Percentiles rank a stretch among this genome's conserved stretches.
Conservation (phyloP, 2,888 invertebrate species). For the Poecilus cupreus region DNA sequence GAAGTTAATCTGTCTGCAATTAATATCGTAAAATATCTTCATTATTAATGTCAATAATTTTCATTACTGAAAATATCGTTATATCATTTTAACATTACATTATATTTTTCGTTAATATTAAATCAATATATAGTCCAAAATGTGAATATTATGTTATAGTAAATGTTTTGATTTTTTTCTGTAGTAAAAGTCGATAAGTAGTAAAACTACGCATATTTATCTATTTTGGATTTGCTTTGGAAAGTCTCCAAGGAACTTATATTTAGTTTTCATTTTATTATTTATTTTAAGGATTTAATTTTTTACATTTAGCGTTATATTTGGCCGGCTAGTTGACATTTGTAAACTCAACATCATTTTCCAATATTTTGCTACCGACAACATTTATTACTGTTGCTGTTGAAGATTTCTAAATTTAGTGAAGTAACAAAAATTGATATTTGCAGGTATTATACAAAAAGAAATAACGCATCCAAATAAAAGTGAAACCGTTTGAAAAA, state of each 20-base stretch:
- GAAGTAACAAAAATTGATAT: background rate
- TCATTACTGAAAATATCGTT: background rate
- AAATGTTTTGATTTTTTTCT: conserved; percentile 39
- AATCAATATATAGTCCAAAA: conserved; percentile 39
- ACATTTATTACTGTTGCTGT: background rate
- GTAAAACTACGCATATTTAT: conserved; percentile 34
- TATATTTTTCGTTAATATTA: conserved; percentile 19
- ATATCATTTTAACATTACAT: background rate
- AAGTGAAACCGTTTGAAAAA: background rate
- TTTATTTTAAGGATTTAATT: conserved; percentile 56
- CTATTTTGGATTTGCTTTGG: conserved; percentile 50
- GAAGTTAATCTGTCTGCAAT: background rate
- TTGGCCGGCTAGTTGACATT: background rate
- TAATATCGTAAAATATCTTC: background rate
- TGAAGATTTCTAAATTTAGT: background rate
- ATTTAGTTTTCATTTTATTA: conserved; percentile 54
- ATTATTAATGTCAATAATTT: background rate
- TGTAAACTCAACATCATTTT: background rate
- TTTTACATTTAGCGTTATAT: conserved; percentile 10
- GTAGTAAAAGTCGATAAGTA: conserved; percentile 29
- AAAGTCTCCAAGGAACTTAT: conserved; percentile 49
- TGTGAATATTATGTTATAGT: conserved; percentile 17
- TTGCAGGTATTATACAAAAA: conserved; percentile 14
- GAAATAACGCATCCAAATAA: background rate
- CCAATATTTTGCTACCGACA: background rate